These are phyloP conservation scores for Coelogynopora nodosa DNA, from an alignment of 2,888 invertebrate species.

Conservation along the genomic window DNA sequence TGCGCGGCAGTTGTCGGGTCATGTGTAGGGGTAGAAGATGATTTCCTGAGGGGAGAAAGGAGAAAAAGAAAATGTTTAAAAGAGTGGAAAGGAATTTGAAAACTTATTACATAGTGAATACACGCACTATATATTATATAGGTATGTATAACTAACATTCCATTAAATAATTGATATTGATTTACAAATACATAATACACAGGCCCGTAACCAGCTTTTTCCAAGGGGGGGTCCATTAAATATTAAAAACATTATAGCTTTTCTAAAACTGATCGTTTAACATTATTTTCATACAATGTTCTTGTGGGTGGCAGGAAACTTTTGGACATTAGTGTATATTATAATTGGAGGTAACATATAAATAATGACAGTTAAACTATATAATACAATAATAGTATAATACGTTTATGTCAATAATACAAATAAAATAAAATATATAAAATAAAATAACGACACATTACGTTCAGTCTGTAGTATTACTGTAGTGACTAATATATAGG, in stretches of 20 bases:
- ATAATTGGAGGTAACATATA: neutral
- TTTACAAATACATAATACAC: neutral
- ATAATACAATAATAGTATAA: neutral
- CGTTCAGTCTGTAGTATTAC: neutral
- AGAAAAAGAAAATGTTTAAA: neutral
- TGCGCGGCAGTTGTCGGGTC: neutral
- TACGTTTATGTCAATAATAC: neutral
- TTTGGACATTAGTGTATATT: neutral
- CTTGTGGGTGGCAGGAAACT: neutral
- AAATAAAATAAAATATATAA: neutral
- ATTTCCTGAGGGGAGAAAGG: neutral
- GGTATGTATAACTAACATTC: neutral
- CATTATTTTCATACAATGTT: neutral
- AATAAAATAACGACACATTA: neutral
- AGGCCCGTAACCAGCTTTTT: neutral
- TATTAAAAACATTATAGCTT: neutral
- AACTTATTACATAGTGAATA: neutral
- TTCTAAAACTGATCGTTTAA: neutral
- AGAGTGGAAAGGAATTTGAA: neutral
- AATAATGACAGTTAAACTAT: neutral
- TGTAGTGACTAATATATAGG: neutral
- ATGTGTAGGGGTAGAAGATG: neutral
- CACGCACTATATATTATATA: neutral
- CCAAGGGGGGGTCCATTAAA: neutral
- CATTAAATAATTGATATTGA: neutral